Conservation (phyloP, 2,113 vertebrate species). For the Festucalex cinctus region DNA sequence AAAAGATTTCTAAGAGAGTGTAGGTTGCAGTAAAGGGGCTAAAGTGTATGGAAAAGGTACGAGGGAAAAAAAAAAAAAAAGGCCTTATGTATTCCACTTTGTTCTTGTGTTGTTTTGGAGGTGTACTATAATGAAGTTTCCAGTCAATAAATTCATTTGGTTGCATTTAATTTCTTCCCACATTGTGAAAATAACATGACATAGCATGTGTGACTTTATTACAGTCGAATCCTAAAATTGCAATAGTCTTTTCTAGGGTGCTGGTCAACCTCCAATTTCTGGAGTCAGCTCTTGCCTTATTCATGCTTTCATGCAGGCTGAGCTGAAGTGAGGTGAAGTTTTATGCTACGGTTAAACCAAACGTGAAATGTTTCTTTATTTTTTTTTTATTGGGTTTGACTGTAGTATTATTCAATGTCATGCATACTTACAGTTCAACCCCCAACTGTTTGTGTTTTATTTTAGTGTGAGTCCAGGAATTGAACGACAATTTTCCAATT, state of each 20-base stretch:
- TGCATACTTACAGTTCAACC: not conserved
- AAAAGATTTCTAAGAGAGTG: slow-evolving; percentile 36
- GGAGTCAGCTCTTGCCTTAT: not conserved
- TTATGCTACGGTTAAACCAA: not conserved
- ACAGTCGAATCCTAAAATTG: not conserved
- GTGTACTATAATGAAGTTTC: no score
- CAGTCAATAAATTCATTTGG: no score
- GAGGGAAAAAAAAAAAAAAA: slow-evolving; percentile 4
- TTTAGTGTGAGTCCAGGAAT: not conserved
- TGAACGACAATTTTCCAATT: not conserved
- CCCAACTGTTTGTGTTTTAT: not conserved
- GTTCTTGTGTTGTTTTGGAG: not conserved
- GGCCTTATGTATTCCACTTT: not conserved
- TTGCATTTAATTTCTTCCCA: no score
- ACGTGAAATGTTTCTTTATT: no score
- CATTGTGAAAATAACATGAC: not conserved
- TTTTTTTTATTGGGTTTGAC: no score
- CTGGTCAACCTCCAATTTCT: not conserved
- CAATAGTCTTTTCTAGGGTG: not conserved
- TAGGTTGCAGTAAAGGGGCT: slow-evolving; percentile 35
- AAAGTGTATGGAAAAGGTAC: slow-evolving; percentile 21
- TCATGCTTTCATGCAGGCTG: not conserved
- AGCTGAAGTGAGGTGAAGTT: not conserved
- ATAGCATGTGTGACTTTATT: not conserved
- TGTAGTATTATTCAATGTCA: not conserved